A percentile compares a stretch with the other conserved stretches of the same genome.
phyloP scores from a whole-genome alignment of 2,888 invertebrate species.

The Lypha dubia region DNA sequence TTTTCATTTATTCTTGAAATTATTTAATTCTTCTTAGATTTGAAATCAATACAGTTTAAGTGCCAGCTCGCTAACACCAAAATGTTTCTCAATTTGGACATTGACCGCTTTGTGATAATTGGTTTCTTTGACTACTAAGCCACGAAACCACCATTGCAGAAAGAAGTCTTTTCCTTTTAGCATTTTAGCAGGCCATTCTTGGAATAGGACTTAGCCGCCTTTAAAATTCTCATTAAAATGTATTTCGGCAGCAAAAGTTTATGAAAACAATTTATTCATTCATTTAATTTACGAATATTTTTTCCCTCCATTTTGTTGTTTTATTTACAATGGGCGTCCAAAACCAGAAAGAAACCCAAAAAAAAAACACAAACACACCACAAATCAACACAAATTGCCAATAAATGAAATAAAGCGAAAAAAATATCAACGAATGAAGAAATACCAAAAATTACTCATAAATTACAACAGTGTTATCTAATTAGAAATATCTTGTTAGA shows the following conservation, averaged over 20 bases:
- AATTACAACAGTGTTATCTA: constrained; percentile 56
- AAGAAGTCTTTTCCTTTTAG: constrained; percentile 57
- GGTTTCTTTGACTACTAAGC: not conserved
- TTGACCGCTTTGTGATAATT: constrained; percentile 45
- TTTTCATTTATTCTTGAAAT: not conserved
- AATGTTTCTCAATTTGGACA: constrained; percentile 48
- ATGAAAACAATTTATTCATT: constrained; percentile 17
- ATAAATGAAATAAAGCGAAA: constrained; percentile 14
- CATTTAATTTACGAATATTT: not conserved
- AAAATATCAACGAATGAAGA: not conserved
- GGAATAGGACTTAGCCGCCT: constrained; percentile 1
- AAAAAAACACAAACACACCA: constrained; percentile 48
- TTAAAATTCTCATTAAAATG: constrained; percentile 50
- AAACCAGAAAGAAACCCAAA: constrained; percentile 10
- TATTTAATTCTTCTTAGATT: constrained; percentile 7
- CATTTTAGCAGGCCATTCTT: constrained; percentile 25
- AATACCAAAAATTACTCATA: constrained; percentile 49
- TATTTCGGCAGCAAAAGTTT: constrained; percentile 17
- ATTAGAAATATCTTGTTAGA: constrained; percentile 54
- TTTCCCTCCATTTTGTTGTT: not conserved
- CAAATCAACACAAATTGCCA: constrained; percentile 66
- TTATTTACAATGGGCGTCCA: constrained; percentile 53
- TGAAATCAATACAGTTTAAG: constrained; percentile 14
- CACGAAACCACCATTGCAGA: constrained; percentile 25
- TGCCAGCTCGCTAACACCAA: constrained; percentile 1